Base-by-base conservation (phyloP, 2,797 vertebrate species). In the Trichosurus vulpecula region DNA sequence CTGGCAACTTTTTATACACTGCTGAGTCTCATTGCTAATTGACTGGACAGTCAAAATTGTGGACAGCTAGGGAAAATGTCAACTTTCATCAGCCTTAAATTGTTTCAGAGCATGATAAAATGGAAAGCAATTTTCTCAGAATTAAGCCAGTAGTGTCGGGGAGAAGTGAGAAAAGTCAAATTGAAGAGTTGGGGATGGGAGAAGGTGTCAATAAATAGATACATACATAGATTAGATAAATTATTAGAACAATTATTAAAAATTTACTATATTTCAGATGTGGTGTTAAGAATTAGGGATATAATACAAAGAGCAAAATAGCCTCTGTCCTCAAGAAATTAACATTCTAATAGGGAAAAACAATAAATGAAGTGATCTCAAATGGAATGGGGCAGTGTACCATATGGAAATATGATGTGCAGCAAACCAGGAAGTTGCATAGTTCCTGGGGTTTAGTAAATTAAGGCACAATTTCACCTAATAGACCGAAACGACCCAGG, bases 21-120 rank as follows among this genome's bases (percentile, higher is more conserved):
- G 27, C 31, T 87, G 91, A 94, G 51, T 57, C 54, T 52, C 92
- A 31, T 54, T 96, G 52, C 58, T 97, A 97, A 97, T 96, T 96
- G 96, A 93, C 52, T 93, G 51, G 95, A 95, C 30, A 91, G 93
- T 94, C 52, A 91, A 93, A 95, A 94, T 90, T 93, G 54, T 56
- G 57, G 56, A 87, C 35, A 91, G 92, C 41, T 53, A 87, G 94
- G 91, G 89, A 95, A 95, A 96, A 94, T 93, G 95, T 91, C 97
- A 96, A 51, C 94, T 96, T 97, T 94, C 94, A 96, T 96, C 87
- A 96, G 74, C 54, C n/a, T 90, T 94, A 57, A 96, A 87, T 54
- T 94, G 87, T 55, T 94, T 97, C 90, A 94, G 94, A 94, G 94
- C 16, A 95, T 66, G 95, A 94, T 96, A 95, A 92, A 97, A 58